Percentiles rank a stretch among this genome's conserved stretches.
Evolutionary conservation across 2,888 invertebrate species (phyloP).

Genomic region (Tanaodytes sp.): DNA sequence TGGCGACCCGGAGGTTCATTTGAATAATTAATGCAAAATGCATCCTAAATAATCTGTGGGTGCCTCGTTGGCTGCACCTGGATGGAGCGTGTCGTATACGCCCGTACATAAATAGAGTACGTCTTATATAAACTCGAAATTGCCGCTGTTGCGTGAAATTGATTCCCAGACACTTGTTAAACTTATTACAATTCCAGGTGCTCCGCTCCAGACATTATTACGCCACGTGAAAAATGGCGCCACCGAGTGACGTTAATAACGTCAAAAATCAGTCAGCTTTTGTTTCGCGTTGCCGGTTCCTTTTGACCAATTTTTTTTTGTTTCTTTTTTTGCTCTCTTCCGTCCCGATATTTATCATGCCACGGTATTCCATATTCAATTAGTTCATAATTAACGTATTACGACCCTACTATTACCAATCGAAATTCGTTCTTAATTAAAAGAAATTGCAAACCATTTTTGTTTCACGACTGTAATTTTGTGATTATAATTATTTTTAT

Average conservation of each 20-base stretch:
- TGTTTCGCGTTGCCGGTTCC: slow-evolving; percentile 17
- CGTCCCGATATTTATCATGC: slow-evolving; percentile 10
- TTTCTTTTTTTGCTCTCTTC: neutral
- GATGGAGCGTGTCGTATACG: slow-evolving; percentile 57
- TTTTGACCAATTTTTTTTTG: neutral
- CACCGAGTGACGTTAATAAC: slow-evolving; percentile 46
- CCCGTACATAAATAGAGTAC: slow-evolving; percentile 56
- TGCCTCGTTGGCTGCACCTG: slow-evolving; percentile 68
- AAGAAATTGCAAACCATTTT: too few relatives aligned
- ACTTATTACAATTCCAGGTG: slow-evolving; percentile 65
- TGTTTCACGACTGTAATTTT: too few relatives aligned
- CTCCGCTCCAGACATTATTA: slow-evolving; percentile 49
- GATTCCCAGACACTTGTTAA: slow-evolving; percentile 62
- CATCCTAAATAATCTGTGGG: slow-evolving; percentile 68
- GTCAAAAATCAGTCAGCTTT: slow-evolving; percentile 42
- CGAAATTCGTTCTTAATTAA: too few relatives aligned
- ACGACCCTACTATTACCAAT: too few relatives aligned
- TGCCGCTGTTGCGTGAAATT: slow-evolving; percentile 67
- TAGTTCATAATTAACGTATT: slow-evolving; percentile 4
- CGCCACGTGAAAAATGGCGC: slow-evolving; percentile 44
- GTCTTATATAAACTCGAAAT: slow-evolving; percentile 59
- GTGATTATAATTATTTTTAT: too few relatives aligned
- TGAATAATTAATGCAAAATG: slow-evolving; percentile 72
- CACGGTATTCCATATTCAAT: slow-evolving; percentile 20
- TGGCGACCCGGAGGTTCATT: slow-evolving; percentile 63